Conservation (phyloP, 2,888 invertebrate species). For the Synanthedon vespiformis region DNA sequence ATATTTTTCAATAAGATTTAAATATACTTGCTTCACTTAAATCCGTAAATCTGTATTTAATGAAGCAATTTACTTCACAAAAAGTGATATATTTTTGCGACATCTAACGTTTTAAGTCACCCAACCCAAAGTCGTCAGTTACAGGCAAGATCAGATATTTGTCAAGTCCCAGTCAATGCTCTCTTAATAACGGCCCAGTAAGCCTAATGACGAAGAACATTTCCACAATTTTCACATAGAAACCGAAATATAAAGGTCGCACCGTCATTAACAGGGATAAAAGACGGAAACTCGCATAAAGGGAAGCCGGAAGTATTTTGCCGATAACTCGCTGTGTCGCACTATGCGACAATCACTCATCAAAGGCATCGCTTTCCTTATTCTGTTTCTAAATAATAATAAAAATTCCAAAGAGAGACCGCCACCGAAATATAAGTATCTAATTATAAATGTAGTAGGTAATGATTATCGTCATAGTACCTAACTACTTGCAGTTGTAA, state of each 20-base stretch:
- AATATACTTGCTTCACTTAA: too few relatives aligned
- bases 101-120: neutral
- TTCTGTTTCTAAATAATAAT: too few relatives aligned
- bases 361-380: neutral
- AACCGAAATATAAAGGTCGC: conserved; percentile 26
- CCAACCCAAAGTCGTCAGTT: neutral
- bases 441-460: too few relatives aligned
- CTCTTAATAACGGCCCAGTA: conserved; percentile 12
- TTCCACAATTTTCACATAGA: conserved; percentile 22
- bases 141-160: conserved; percentile 7
- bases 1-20: too few relatives aligned
- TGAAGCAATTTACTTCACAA: too few relatives aligned
- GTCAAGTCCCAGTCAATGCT: conserved; percentile 4
- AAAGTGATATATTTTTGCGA: too few relatives aligned
- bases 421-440: too few relatives aligned
- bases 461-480: too few relatives aligned
- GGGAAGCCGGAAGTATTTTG: conserved; percentile 12
- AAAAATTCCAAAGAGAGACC: too few relatives aligned
- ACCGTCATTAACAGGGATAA: conserved; percentile 34
- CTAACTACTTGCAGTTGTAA: too few relatives aligned
- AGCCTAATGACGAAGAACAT: conserved; percentile 11
- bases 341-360: conserved; percentile 5
- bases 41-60: too few relatives aligned
- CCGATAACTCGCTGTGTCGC: conserved; percentile 2
- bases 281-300: conserved; percentile 25